Percentiles rank a stretch among this genome's conserved stretches.
phyloP scores from a whole-genome alignment of 1,140 invertebrate genomes.

The Aphaenogaster ashmeadi region DNA sequence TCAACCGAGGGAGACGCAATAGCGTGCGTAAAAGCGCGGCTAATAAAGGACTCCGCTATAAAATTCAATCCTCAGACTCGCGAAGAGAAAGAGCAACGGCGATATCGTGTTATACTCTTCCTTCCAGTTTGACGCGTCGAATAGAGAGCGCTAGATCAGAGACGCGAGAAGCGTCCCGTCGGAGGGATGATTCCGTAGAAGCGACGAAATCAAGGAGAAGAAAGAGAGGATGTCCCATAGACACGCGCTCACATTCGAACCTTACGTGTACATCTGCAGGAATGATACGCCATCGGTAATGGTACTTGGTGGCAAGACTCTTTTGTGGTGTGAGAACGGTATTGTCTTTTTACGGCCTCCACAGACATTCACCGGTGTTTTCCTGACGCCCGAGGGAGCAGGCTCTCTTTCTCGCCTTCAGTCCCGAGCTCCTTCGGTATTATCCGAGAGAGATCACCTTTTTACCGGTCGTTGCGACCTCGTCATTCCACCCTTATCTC shows the following conservation, averaged over 20 bases:
- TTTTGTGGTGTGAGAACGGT: conserved; percentile 79
- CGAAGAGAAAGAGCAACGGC: conserved; percentile 3
- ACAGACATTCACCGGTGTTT: conserved; percentile 73
- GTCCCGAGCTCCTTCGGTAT: conserved; percentile 73
- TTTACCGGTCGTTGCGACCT: conserved; percentile 87
- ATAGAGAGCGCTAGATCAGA: neutral
- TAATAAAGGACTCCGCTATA: conserved; percentile 73
- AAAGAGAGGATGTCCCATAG: conserved; percentile 11
- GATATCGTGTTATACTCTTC: conserved; percentile 26
- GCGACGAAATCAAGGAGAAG: neutral
- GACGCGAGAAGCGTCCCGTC: neutral
- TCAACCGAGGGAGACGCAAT: conserved; percentile 3
- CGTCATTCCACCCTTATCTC: conserved; percentile 87
- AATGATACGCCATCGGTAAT: conserved; percentile 60
- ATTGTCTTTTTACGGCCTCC: conserved; percentile 85
- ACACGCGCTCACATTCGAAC: neutral
- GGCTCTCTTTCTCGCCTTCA: conserved; percentile 44
- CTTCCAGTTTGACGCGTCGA: conserved; percentile 7
- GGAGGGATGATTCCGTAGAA: conserved; percentile 22
- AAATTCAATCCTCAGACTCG: conserved; percentile 75
- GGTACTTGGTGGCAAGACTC: conserved; percentile 75
- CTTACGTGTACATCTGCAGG: conserved; percentile 32
- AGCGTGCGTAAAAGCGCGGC: conserved; percentile 46
- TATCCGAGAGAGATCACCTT: conserved; percentile 86
- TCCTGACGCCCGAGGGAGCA: conserved; percentile 75